Evolutionary conservation across 2,888 invertebrate genomes (phyloP).

Genomic region (Nymphalis polychloros): DNA sequence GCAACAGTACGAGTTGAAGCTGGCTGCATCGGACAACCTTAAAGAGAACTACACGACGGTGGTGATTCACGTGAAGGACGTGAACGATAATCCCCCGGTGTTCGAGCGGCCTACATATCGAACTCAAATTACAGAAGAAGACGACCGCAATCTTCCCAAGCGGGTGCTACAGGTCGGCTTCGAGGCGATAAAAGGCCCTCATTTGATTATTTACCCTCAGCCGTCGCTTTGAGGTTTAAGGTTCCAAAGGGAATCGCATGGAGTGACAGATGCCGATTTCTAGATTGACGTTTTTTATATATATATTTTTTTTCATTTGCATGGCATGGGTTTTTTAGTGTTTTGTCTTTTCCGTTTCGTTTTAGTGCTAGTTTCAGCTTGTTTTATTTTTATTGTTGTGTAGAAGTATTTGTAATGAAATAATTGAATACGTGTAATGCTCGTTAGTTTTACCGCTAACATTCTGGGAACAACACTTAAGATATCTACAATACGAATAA

Average conservation of each 20-base stretch:
- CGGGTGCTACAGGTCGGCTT: conserved; percentile 91
- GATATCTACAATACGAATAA: not conserved
- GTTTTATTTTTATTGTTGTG: conserved; percentile 42
- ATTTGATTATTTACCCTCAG: conserved; percentile 54
- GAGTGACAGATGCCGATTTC: conserved; percentile 45
- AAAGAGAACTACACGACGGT: conserved; percentile 98
- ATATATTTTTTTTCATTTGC: conserved; percentile 55
- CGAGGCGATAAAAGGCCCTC: conserved; percentile 80
- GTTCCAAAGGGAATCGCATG: conserved; percentile 60
- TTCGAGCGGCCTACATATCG: conserved; percentile 97
- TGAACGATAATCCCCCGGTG: conserved; percentile 98
- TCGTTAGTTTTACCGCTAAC: not conserved
- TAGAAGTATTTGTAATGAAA: not conserved
- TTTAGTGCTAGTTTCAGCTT: conserved; percentile 62
- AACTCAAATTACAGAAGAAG: conserved; percentile 97
- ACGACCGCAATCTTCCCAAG: conserved; percentile 96
- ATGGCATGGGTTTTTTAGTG: conserved; percentile 73
- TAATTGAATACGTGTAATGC: not conserved
- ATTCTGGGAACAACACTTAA: not conserved
- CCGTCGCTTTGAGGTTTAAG: conserved; percentile 39
- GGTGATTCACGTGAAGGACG: conserved; percentile 98
- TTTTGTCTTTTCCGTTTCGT: conserved; percentile 57
- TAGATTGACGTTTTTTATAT: conserved; percentile 47
- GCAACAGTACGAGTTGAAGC: conserved; percentile 93
- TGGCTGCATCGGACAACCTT: conserved; percentile 97